These are phyloP conservation scores for Perognathus longimembris DNA, from an alignment of 2,113 vertebrate genomes.

Conservation along the genomic window DNA sequence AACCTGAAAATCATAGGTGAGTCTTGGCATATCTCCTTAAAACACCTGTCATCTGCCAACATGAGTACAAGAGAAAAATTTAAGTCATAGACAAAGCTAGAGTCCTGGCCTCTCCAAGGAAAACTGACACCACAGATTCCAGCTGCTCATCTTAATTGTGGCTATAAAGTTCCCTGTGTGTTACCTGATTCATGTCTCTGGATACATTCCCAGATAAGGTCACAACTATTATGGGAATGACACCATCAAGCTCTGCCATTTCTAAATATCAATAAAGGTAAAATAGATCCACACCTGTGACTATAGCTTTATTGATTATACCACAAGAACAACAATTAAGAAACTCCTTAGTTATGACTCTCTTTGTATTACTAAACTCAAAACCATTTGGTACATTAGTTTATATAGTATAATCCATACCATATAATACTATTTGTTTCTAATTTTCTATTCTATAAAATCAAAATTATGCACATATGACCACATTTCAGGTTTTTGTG, in stretches of 20 bases:
- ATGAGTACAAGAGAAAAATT: not conserved
- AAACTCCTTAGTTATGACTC: not conserved
- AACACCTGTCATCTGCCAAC: not conserved
- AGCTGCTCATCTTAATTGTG: not conserved
- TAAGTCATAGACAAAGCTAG: not conserved
- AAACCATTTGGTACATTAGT: not conserved
- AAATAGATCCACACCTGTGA: not conserved
- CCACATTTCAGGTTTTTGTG: no score
- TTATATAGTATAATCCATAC: not conserved
- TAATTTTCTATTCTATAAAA: conserved; percentile 56
- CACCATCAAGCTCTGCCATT: not conserved
- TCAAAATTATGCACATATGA: conserved; percentile 27
- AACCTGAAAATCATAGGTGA: not conserved
- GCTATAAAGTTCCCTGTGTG: not conserved
- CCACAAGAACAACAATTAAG: not conserved
- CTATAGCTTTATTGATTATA: not conserved
- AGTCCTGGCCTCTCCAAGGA: not conserved
- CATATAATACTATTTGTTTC: not conserved
- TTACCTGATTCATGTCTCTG: not conserved
- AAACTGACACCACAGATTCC: not conserved
- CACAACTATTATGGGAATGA: not conserved
- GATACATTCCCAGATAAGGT: not conserved
- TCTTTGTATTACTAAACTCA: not conserved
- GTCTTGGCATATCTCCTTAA: not conserved
- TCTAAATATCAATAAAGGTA: not conserved